These are phyloP conservation scores for Anodontia alba DNA, from an alignment of 2,888 invertebrate species.

Conservation along the genomic window DNA sequence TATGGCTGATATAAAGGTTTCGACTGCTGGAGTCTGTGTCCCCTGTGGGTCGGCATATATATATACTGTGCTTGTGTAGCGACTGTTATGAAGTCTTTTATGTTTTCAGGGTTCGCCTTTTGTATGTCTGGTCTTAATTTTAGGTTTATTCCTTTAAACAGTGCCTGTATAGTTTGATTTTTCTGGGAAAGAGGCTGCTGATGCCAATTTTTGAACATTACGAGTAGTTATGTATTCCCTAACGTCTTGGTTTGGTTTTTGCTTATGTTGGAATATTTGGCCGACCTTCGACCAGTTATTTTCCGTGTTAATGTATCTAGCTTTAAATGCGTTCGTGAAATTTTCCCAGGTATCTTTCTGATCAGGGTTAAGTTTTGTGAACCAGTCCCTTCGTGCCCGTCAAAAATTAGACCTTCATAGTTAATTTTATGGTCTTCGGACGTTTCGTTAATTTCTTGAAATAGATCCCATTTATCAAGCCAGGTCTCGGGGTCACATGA, in stretches of 20 bases:
- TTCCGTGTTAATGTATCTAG: not conserved
- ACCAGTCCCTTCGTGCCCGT: not conserved
- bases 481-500: not conserved
- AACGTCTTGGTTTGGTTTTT: conserved; percentile 2
- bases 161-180: not conserved
- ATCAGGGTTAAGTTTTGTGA: not conserved
- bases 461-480: not conserved
- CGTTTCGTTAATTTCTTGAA: not conserved
- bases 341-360: not conserved
- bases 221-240: conserved; percentile 13
- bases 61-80: not conserved
- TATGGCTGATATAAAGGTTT: not conserved
- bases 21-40: not conserved
- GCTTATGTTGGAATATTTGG: not conserved
- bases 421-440: not conserved
- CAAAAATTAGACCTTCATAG: conserved; percentile 11
- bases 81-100: not conserved
- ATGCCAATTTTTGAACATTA: not conserved
- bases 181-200: not conserved
- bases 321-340: not conserved
- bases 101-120: not conserved
- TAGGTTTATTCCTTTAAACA: not conserved
- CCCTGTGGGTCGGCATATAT: not conserved
- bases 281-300: conserved; percentile 7
- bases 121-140: not conserved